phyloP scores from a whole-genome alignment of 2,888 invertebrate genomes.

The Drosophila mayaguana region DNA sequence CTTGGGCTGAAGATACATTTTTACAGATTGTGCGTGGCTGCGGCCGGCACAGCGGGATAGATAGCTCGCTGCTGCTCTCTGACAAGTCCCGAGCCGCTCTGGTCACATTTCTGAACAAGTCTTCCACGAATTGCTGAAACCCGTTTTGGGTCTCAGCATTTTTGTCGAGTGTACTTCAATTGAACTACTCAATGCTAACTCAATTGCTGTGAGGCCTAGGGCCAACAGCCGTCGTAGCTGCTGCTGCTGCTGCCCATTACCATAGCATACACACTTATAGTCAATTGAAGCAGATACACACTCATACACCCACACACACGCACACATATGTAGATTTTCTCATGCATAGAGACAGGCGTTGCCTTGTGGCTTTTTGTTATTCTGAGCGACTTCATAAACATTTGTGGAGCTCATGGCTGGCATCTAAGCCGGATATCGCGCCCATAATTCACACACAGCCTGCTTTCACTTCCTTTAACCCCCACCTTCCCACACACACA shows the following conservation, averaged over 20 bases:
- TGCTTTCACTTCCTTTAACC: constrained; percentile 61
- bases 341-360: not conserved
- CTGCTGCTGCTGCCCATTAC: constrained; percentile 56
- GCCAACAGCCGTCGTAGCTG: constrained; percentile 50
- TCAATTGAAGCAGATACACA: constrained; percentile 58
- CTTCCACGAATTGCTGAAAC: constrained; percentile 70
- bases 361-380: constrained; percentile 28
- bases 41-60: constrained; percentile 49
- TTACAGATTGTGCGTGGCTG: constrained; percentile 40
- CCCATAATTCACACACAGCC: constrained; percentile 51
- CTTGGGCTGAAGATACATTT: constrained; percentile 41
- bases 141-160: constrained; percentile 72
- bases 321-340: constrained; percentile 1
- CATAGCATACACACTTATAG: constrained; percentile 56
- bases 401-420: constrained; percentile 46
- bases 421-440: constrained; percentile 68
- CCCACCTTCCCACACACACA: not conserved
- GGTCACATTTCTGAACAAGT: constrained; percentile 38
- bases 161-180: constrained; percentile 71
- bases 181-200: constrained; percentile 79
- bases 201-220: constrained; percentile 68
- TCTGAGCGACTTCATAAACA: constrained; percentile 56
- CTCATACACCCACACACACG: constrained; percentile 6
- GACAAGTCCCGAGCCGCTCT: constrained; percentile 14
- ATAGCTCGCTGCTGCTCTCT: constrained; percentile 18